Base-by-base conservation (phyloP, 1,140 invertebrate species). In the Proales similis region DNA sequence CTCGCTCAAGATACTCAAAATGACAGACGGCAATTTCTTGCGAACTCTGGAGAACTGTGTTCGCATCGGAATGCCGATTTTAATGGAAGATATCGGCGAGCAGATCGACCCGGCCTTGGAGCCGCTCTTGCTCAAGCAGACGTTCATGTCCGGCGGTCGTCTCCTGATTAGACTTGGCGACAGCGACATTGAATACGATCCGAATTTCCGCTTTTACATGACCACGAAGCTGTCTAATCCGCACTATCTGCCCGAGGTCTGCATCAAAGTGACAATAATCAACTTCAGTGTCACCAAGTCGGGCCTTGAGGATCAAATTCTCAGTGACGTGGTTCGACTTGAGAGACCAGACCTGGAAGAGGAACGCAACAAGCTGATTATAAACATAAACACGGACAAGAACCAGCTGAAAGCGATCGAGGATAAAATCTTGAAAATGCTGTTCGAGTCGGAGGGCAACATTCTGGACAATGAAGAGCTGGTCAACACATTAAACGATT, bases 261-360 rank as follows among this genome's bases (percentile, higher is more conserved):
- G 73, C 62, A 75, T 75, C 53, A 74, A 74, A 65, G 74, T 77
- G 32, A 76, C 74, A 60, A 74, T 77, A 51, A 76, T 77, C 47
- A 77, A 77, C 67, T 77, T 77, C 64, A 74, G 70, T 24, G 74
- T 77, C 9, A 76, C 74, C 11, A 71, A 70, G 63, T 68, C 68
- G 24, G 88, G 88, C 1, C 66, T 76, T 20, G 72, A 77, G 65
- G 75, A 77, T 57, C 75, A 77, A 70, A 65, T 76, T 48, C 67
- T 24, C 33, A 74, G 74, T 67, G 74, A 77, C 63, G 73, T 77
- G 6, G 74, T 76, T 12, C 68, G 71, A 14, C 66, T 77, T 49
- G 62, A 63, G 29, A 26, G 47, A 33, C 62, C 62, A 3, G 62
- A 49, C 33, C 29, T 63, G 6, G 62, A 63, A 43, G 38, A 63